phyloP scores from a whole-genome alignment of 2,888 invertebrate genomes.

The Clunio marinus region DNA sequence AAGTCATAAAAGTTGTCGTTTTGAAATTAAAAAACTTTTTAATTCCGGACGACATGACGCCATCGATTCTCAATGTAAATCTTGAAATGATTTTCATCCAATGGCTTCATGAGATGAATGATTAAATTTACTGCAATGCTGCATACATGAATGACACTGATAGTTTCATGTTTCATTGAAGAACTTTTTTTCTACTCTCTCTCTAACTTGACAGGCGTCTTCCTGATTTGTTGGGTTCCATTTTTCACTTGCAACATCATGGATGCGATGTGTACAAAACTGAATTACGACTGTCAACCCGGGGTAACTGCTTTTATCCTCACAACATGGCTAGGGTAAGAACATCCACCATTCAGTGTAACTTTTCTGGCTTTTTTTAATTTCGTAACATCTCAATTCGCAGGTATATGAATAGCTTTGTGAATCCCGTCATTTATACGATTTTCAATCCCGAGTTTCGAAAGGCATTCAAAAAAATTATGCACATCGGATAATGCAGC shows the following conservation, averaged over 20 bases:
- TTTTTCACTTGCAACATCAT: conserved; percentile 98
- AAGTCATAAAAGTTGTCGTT: not conserved
- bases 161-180: no score
- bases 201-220: conserved; percentile 72
- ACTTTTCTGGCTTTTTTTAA: not conserved
- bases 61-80: not conserved
- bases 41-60: not conserved
- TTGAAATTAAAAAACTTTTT: no score
- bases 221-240: conserved; percentile 97
- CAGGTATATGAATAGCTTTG: conserved; percentile 76
- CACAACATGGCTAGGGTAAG: conserved; percentile 95
- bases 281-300: conserved; percentile 71
- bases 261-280: conserved; percentile 92
- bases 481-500: conserved; percentile 55
- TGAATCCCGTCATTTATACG: conserved; percentile 90
- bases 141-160: no score
- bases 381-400: no score
- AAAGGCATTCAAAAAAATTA: conserved; percentile 93
- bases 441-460: conserved; percentile 97
- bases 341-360: not conserved
- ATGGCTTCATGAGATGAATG: no score
- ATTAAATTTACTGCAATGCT: not conserved
- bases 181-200: not conserved
- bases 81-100: no score
- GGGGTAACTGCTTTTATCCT: conserved; percentile 87